Conservation (phyloP, 2,113 vertebrate genomes). For the Platichthys stellatus region DNA sequence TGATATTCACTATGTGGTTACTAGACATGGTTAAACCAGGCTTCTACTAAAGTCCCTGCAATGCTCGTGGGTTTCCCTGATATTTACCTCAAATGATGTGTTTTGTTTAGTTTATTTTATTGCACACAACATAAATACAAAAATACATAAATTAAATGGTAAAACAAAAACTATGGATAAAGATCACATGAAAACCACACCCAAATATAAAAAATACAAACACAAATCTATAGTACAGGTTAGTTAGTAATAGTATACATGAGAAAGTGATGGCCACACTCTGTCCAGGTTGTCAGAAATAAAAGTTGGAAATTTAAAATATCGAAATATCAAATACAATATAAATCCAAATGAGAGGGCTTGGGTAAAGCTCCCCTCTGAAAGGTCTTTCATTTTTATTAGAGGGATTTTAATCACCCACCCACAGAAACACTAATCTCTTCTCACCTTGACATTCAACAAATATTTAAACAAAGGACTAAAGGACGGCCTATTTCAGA, state of each 20-base stretch:
- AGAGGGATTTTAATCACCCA: background rate
- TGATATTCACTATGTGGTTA: conserved; percentile 14
- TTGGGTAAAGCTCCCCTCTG: background rate
- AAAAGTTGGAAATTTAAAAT: background rate
- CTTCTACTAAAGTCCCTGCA: background rate
- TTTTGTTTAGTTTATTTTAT: no score
- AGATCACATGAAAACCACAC: no score
- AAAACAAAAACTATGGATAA: no score
- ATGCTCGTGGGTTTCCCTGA: background rate
- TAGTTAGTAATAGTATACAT: no score
- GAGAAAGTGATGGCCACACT: background rate
- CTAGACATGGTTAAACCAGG: background rate
- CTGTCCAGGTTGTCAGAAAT: background rate
- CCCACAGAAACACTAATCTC: background rate
- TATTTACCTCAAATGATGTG: background rate
- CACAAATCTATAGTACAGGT: no score
- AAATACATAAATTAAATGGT: no score
- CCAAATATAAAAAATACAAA: no score
- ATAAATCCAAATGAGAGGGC: background rate
- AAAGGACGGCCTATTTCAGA: background rate
- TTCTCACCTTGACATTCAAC: conserved; percentile 13
- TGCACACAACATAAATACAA: no score
- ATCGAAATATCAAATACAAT: background rate
- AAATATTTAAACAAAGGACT: conserved; percentile 15
- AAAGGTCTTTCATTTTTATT: background rate